phyloP scores from a whole-genome alignment of 2,888 invertebrate species.

The Diabrotica balteata region DNA sequence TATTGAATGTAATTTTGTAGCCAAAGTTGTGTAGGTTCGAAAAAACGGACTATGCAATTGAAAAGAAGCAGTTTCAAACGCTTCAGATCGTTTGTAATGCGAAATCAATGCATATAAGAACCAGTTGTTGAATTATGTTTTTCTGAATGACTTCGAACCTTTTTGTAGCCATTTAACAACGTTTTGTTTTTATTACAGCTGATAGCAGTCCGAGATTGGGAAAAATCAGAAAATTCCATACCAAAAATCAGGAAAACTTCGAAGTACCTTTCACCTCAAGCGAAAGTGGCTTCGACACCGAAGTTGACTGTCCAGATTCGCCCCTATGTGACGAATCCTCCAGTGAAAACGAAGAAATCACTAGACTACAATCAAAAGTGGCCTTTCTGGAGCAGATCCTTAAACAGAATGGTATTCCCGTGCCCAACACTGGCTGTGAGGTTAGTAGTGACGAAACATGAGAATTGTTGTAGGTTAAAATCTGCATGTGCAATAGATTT shows the following conservation, averaged over 20 bases:
- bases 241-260: slow-evolving; percentile 56
- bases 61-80: too few relatives aligned
- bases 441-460: slow-evolving; percentile 23
- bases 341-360: slow-evolving; percentile 45
- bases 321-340: slow-evolving; percentile 44
- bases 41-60: too few relatives aligned
- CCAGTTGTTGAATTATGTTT: too few relatives aligned
- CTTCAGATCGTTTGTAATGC: too few relatives aligned
- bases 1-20: too few relatives aligned
- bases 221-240: slow-evolving; percentile 67
- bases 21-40: too few relatives aligned
- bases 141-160: too few relatives aligned
- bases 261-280: slow-evolving; percentile 57
- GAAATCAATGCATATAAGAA: too few relatives aligned
- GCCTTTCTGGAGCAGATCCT: slow-evolving; percentile 57
- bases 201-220: slow-evolving; percentile 67
- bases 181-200: slow-evolving; percentile 49
- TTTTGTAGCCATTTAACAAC: too few relatives aligned
- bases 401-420: slow-evolving; percentile 51
- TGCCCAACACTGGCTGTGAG: slow-evolving; percentile 44
- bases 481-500: slow-evolving; percentile 22
- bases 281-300: slow-evolving; percentile 60
- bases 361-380: slow-evolving; percentile 54
- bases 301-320: slow-evolving; percentile 55
- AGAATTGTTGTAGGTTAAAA: slow-evolving; percentile 3